Evolutionary conservation across 2,888 invertebrate species (phyloP), one percentile per base, ranked within the genome.

Genomic region (Sphaerophoria taeniata): DNA sequence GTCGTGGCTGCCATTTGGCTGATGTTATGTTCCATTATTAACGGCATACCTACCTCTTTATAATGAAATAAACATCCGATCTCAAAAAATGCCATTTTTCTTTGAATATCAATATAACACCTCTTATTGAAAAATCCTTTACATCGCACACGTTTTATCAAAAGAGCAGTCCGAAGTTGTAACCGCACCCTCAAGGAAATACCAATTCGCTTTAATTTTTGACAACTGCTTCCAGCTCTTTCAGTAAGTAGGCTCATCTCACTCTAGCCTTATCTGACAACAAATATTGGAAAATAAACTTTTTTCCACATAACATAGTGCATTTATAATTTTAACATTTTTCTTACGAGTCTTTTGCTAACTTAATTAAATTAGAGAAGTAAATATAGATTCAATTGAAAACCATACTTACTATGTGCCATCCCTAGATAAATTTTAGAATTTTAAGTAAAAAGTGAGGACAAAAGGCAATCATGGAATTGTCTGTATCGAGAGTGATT

Each of bases 351-450:
- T 55, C 9, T 70, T 81, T 77, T 67, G 73, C 77, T 87, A 82
- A 83, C 72, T 79, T 51, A 87, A 87, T 87, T 87, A 82, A 87
- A 87, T 87, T 87, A 82, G 70, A 47, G 6, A 56, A 63, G 9
- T 76, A 79, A 61, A 79, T 74, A 77, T 39, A 47, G 12, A 56
- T 39, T 45, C 53, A 61, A 39, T 14, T 3, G 24, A 69, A 33
- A 45, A 65, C 61, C 6, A 47, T 49, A 16, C 0, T 36, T 60
- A 82, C n/a, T 87, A 87, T 87, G 86, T 82, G 67, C 61, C 78
- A 33, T 55, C 82, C 55, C 39, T 75, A 63, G 69, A 72, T 9
- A 47, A 63, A 60, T 3, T n/a, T 33, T 61, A 70, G 49, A 74
- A 43, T 47, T 67, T 36, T 51, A 31, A 47, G 7, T 51, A 56